These are phyloP conservation scores for Pollenia griseotomentosa DNA, from an alignment of 2,888 invertebrate genomes.

Conservation along the genomic window DNA sequence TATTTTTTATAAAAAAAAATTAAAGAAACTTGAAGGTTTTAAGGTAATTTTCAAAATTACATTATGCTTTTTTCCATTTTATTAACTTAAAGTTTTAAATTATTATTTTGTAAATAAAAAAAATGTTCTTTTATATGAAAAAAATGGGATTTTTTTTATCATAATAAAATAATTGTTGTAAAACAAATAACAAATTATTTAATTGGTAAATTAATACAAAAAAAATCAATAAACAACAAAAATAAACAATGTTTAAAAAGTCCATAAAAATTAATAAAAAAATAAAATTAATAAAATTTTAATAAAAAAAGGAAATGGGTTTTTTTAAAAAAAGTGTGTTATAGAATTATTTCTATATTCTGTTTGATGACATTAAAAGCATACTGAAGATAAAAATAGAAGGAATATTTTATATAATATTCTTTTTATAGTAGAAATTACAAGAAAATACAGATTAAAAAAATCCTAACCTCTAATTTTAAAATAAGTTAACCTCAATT, in stretches of 20 bases:
- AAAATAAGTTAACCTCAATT: too few relatives aligned
- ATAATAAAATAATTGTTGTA: slow-evolving; percentile 35
- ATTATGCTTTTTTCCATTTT: slow-evolving; percentile 49
- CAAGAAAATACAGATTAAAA: too few relatives aligned
- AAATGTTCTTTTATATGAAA: slow-evolving; percentile 37
- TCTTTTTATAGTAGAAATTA: too few relatives aligned
- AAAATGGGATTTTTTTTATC: slow-evolving; percentile 11
- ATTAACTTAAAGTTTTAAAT: slow-evolving; percentile 43
- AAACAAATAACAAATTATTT: slow-evolving; percentile 66
- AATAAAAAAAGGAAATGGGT: slow-evolving; percentile 9
- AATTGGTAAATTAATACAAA: slow-evolving; percentile 35
- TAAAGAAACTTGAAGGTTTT: slow-evolving; percentile 71
- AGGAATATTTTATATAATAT: too few relatives aligned
- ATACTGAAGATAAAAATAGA: too few relatives aligned
- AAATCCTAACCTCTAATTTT: too few relatives aligned
- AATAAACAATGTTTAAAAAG: slow-evolving; percentile 56
- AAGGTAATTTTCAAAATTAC: slow-evolving; percentile 69
- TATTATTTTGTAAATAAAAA: slow-evolving; percentile 26
- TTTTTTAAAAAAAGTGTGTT: not conserved
- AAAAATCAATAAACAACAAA: slow-evolving; percentile 55
- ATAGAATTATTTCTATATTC: too few relatives aligned
- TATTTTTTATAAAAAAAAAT: slow-evolving; percentile 32
- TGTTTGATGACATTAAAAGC: too few relatives aligned
- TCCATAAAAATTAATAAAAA: slow-evolving; percentile 71
- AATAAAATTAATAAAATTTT: slow-evolving; percentile 48